These are phyloP conservation scores for Apis dorsata DNA, from an alignment of 1,140 invertebrate genomes.

Conservation along the genomic window DNA sequence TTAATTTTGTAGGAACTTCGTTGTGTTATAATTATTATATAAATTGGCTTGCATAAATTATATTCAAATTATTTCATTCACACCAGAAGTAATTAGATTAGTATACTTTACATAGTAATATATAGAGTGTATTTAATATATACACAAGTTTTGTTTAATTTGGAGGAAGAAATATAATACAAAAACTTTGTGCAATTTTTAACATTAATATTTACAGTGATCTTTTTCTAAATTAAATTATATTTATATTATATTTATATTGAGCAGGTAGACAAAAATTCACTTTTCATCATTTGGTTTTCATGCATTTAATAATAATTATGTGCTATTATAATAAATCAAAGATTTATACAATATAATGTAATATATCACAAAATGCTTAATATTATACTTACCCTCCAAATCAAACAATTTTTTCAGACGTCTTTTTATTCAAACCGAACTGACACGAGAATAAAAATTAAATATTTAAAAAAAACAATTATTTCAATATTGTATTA, in stretches of 20 bases:
- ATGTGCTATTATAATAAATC: background rate
- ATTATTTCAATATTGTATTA: background rate
- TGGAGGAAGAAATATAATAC: conserved; percentile 20
- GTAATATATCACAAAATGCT: background rate
- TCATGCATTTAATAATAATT: background rate
- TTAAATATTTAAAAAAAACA: too few species aligned
- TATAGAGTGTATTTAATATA: background rate
- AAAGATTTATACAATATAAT: background rate
- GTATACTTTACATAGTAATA: background rate
- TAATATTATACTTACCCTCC: conserved; percentile 23
- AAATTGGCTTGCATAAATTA: background rate
- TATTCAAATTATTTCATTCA: background rate
- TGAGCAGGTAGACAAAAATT: background rate
- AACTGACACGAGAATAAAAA: background rate
- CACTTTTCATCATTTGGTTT: background rate
- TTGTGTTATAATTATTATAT: background rate
- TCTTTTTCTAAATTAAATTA: background rate
- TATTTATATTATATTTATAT: background rate
- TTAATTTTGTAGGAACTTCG: background rate
- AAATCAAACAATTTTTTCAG: conserved; percentile 4
- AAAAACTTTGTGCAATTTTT: background rate
- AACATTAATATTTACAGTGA: conserved; percentile 1
- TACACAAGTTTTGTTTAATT: background rate
- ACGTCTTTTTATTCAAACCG: background rate
- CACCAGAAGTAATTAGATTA: conserved; percentile 8